A percentile compares a stretch with the other conserved stretches of the same genome.
Evolutionary conservation across 2,113 vertebrate genomes (phyloP).

Genomic region (Myotis yumanensis): DNA sequence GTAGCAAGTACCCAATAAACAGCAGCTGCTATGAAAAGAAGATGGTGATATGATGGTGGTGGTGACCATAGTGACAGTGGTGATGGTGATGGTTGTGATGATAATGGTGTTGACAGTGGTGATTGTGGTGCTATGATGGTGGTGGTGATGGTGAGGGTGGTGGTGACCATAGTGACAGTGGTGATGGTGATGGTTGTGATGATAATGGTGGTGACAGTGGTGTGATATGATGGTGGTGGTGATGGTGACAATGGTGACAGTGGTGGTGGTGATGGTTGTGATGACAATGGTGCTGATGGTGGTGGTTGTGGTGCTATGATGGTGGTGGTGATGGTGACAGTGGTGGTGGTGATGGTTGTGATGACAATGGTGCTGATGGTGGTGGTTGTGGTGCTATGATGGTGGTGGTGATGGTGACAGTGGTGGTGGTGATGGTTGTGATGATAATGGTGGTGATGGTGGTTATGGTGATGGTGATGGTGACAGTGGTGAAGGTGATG

Average conservation of each 20-base stretch:
- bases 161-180: fast-evolving
- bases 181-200: fast-evolving
- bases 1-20: fast-evolving
- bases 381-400: neutral
- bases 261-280: neutral
- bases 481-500: fast-evolving
- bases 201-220: fast-evolving
- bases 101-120: fast-evolving
- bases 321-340: fast-evolving
- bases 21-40: neutral
- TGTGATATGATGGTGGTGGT: fast-evolving
- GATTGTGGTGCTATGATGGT: fast-evolving
- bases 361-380: too few species aligned
- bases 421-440: neutral
- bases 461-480: neutral
- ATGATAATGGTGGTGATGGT: fast-evolving
- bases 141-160: fast-evolving
- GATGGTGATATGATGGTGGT: neutral
- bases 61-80: fast-evolving
- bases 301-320: fast-evolving
- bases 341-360: fast-evolving
- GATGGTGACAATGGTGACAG: fast-evolving
- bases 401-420: neutral
- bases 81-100: fast-evolving
- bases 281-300: fast-evolving